Percentiles rank a stretch among this genome's conserved stretches.
Conservation (phyloP, 2,888 invertebrate genomes). For the Sturmia bella region DNA sequence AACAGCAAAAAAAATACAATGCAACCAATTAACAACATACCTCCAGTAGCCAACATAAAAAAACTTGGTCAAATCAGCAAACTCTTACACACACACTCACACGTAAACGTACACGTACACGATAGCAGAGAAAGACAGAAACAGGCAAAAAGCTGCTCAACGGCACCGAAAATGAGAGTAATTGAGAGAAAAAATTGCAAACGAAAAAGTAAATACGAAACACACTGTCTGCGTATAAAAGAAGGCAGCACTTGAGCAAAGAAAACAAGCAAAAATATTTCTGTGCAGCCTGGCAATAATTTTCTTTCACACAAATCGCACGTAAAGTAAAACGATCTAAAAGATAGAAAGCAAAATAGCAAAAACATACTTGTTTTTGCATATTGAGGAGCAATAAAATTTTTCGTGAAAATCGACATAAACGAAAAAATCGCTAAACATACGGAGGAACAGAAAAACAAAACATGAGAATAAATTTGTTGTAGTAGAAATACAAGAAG, state of each 20-base stretch:
- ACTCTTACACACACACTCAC: slow-evolving; percentile 20
- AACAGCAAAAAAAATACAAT: slow-evolving; percentile 64
- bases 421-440: neutral
- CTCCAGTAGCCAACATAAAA: slow-evolving; percentile 67
- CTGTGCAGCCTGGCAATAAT: slow-evolving; percentile 27
- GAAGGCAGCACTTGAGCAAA: slow-evolving; percentile 32
- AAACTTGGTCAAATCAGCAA: slow-evolving; percentile 68
- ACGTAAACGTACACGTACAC: slow-evolving; percentile 10
- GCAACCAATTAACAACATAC: slow-evolving; percentile 68
- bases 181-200: neutral
- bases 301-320: slow-evolving; percentile 7
- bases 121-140: neutral
- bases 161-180: slow-evolving; percentile 2
- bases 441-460: neutral
- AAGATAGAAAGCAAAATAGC: neutral
- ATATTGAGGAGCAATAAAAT: no score
- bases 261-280: slow-evolving; percentile 11
- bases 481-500: slow-evolving; percentile 4
- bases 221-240: slow-evolving; percentile 1
- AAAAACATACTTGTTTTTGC: slow-evolving; percentile 1
- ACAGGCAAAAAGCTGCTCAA: slow-evolving; percentile 31
- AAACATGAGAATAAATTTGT: neutral
- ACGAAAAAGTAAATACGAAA: neutral
- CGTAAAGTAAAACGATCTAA: slow-evolving; percentile 10
- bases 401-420: slow-evolving; percentile 11